These are phyloP conservation scores for Trachythela sp. DNA, from an alignment of 64 coral and sea anemone species.

Conservation along the genomic window DNA sequence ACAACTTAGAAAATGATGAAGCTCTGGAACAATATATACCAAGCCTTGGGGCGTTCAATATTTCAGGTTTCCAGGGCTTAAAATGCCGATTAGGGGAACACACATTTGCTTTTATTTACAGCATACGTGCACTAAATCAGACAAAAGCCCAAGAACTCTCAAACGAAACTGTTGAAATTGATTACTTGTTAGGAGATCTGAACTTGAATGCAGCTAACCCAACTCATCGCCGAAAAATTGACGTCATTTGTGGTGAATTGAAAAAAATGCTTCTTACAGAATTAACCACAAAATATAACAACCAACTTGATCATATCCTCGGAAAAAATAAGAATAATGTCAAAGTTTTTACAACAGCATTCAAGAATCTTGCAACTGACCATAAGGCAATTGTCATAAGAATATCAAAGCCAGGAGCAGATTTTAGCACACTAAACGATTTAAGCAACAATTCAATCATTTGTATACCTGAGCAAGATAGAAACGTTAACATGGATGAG, in stretches of 20 bases:
- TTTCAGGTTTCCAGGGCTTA: background rate
- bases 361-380: background rate
- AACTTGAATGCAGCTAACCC: background rate
- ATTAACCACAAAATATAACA: slow-evolving; percentile 14
- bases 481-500: background rate
- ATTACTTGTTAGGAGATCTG: slow-evolving; percentile 15
- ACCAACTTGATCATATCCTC: slow-evolving; percentile 13
- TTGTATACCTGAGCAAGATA: background rate
- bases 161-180: background rate
- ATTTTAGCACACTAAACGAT: background rate
- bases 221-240: background rate
- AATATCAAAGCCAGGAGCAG: slow-evolving; percentile 18
- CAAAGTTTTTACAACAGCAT: slow-evolving; percentile 9
- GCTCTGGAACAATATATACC: background rate
- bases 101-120: slow-evolving; percentile 16
- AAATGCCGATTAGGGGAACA: background rate
- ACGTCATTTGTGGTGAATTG: background rate
- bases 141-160: background rate
- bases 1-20: background rate
- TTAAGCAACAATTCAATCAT: background rate
- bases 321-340: background rate
- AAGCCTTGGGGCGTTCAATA: background rate
- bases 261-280: background rate
- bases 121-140: background rate
- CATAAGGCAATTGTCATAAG: slow-evolving; percentile 18